Evolutionary conservation across 2,888 invertebrate genomes (phyloP).

Genomic region (Ashinkailepas kermadecensis): DNA sequence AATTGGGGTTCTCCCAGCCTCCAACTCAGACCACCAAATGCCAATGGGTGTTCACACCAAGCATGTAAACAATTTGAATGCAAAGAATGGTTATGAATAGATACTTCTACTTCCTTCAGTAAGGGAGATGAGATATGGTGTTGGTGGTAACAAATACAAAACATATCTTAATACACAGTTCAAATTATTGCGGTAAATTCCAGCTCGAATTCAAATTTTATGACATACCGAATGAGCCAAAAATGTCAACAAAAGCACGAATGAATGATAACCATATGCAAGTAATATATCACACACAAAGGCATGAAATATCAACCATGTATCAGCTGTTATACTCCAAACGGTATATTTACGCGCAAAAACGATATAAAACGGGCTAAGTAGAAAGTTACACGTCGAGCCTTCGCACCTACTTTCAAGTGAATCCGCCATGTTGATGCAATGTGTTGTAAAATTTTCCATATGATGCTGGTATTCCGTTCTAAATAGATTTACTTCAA

Average conservation of each 20-base stretch:
- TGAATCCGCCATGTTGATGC: constrained; percentile 72
- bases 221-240: not conserved
- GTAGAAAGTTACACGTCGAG: constrained; percentile 2
- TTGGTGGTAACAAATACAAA: no score
- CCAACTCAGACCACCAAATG: no score
- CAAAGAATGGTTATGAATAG: no score
- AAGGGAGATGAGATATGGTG: no score
- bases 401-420: constrained; percentile 59
- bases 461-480: not conserved
- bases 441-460: constrained; percentile 35
- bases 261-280: not conserved
- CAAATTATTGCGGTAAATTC: not conserved
- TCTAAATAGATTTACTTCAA: not conserved
- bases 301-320: not conserved
- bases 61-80: no score
- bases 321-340: no score
- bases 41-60: no score
- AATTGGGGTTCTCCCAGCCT: no score
- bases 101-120: no score
- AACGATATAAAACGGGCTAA: not conserved
- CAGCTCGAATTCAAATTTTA: not conserved
- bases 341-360: not conserved
- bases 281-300: not conserved
- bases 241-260: not conserved
- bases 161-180: no score